A percentile compares a stretch with the other conserved stretches of the same genome.
These are phyloP conservation scores for Dolichomitus sp. DNA, from an alignment of 2,888 invertebrate species.

Conservation along the genomic window DNA sequence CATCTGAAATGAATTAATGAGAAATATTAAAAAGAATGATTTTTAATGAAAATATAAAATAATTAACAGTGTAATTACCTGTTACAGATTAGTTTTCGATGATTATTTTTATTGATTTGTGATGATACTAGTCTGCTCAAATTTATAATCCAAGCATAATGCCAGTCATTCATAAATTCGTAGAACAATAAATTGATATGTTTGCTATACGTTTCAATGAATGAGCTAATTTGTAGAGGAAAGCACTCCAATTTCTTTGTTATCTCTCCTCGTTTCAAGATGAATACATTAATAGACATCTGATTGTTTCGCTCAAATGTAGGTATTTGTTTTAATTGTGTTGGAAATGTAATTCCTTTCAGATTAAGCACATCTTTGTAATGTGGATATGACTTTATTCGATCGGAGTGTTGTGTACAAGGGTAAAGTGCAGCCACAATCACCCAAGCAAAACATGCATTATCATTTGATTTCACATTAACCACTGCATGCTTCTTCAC, in stretches of 20 bases:
- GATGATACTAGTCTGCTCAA: not conserved
- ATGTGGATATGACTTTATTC: conserved; percentile 15
- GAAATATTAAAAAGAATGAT: too few relatives aligned
- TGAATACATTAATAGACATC: not conserved
- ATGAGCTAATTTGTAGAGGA: too few relatives aligned
- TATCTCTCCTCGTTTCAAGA: not conserved
- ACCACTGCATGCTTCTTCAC: too few relatives aligned
- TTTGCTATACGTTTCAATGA: not conserved
- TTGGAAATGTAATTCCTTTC: conserved; percentile 7
- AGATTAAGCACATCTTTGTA: conserved; percentile 9
- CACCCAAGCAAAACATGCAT: conserved; percentile 44
- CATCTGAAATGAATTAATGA: too few relatives aligned
- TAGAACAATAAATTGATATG: not conserved
- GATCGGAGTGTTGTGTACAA: not conserved
- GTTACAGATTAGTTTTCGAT: not conserved
- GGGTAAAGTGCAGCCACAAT: conserved; percentile 49
- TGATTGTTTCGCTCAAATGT: not conserved
- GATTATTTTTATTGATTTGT: not conserved
- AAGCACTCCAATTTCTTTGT: too few relatives aligned
- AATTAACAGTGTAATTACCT: not conserved
- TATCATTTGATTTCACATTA: conserved; percentile 27
- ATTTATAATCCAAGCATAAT: not conserved
- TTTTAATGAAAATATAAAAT: too few relatives aligned
- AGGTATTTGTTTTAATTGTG: not conserved
- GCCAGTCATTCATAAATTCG: not conserved